phyloP scores from a whole-genome alignment of 2,888 invertebrate genomes.

The Beris morrisii region DNA sequence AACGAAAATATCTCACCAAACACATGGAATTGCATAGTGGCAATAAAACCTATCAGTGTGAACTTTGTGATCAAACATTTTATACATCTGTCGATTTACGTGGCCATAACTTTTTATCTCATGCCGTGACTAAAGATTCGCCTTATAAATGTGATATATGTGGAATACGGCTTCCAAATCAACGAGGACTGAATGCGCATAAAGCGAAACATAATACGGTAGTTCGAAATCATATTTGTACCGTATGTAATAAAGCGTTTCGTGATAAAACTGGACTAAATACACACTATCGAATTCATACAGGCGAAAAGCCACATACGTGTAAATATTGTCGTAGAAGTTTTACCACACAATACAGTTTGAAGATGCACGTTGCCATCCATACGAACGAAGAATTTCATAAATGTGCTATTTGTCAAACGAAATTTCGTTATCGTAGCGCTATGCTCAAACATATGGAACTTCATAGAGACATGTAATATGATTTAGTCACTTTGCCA shows the following conservation, averaged over 20 bases:
- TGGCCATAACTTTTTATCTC: constrained; percentile 22
- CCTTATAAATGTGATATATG: constrained; percentile 25
- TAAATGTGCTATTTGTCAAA: constrained; percentile 23
- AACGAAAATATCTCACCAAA: constrained; percentile 26
- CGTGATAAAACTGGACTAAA: constrained; percentile 27
- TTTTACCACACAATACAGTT: constrained; percentile 25
- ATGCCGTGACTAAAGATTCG: constrained; percentile 24
- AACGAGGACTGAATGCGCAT: constrained; percentile 15
- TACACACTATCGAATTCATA: constrained; percentile 26
- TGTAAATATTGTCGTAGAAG: constrained; percentile 20
- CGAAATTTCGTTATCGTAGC: constrained; percentile 25
- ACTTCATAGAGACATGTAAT: constrained; percentile 10
- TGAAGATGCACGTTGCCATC: constrained; percentile 29
- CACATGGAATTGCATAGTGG: constrained; percentile 25
- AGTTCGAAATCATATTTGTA: constrained; percentile 24
- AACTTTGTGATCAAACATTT: constrained; percentile 13
- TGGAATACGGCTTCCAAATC: constrained; percentile 11
- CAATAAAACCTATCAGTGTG: constrained; percentile 17
- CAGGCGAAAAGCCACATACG: constrained; percentile 26
- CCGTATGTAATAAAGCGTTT: constrained; percentile 24
- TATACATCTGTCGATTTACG: constrained; percentile 16
- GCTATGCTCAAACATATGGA: constrained; percentile 29
- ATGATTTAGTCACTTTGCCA: neutral
- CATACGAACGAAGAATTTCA: constrained; percentile 28
- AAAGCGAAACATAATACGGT: constrained; percentile 21